Conservation (phyloP, 2,113 vertebrate genomes). For the Sorex fumeus region DNA sequence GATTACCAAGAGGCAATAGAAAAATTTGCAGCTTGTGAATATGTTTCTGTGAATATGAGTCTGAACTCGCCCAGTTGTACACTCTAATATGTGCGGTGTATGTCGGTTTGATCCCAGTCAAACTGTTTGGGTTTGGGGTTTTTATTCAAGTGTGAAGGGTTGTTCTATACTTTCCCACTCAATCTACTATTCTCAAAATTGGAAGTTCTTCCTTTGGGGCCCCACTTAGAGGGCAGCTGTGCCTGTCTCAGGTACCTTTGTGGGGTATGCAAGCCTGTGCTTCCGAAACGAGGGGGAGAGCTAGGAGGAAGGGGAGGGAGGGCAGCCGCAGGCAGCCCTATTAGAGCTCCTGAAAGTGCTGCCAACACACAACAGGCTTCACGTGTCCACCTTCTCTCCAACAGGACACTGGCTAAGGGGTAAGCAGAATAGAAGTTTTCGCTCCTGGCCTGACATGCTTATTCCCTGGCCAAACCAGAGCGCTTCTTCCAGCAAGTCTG, state of each 20-base stretch:
- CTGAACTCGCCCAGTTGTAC: neutral
- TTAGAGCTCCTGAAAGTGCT: neutral
- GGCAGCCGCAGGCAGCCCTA: neutral
- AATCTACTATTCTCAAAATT: slow-evolving; percentile 15
- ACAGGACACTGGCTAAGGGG: slow-evolving; percentile 23
- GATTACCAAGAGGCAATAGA: neutral
- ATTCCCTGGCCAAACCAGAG: slow-evolving; percentile 45
- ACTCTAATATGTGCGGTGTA: neutral
- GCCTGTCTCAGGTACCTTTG: neutral
- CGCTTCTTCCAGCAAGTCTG: slow-evolving; percentile 47
- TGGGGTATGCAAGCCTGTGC: neutral
- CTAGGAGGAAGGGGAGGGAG: neutral
- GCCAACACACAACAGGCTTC: slow-evolving; percentile 22
- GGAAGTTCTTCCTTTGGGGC: neutral
- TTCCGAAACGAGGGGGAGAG: neutral
- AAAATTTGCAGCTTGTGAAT: neutral
- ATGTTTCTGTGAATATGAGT: neutral
- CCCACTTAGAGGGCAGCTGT: neutral
- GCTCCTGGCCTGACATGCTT: slow-evolving; percentile 43
- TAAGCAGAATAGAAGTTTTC: slow-evolving; percentile 38
- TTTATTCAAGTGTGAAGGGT: neutral
- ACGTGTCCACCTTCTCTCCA: slow-evolving; percentile 1
- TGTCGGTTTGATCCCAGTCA: neutral
- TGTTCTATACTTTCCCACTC: neutral
- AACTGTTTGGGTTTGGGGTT: neutral